Base-by-base conservation (phyloP, 2,113 vertebrate genomes). In the Salvelinus namaycush region DNA sequence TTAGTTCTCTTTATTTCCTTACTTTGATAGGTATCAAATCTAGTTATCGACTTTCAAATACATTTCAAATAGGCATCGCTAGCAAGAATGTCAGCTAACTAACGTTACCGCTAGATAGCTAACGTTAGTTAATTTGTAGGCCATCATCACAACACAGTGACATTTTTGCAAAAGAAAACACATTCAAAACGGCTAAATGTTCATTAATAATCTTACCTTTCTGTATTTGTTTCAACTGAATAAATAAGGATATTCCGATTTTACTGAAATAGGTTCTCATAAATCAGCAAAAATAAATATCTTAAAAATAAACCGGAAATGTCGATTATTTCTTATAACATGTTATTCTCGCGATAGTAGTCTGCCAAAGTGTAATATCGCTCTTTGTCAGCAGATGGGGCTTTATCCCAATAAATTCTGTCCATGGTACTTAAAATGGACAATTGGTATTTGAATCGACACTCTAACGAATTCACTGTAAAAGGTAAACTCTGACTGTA, bases 131-230 rank as follows among this genome's bases (percentile, higher is more conserved):
- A 64, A n/a, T 13, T 2, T 3, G 9, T 67, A 67, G 65, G 65
- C 65, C 26, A 66, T 4, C 64, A 29, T 14, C 22, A 24, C 26
- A 66, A 26, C 22, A 22, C 60, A 64, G 9, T 14, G 49, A 51
- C 49, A 64, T 14, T 64, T 64, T n/a, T n/a, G n/a, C 18, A 22
- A 60, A 6, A 66, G 0, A 67, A 67, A 27, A 27, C 39, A 2
- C 2, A 29, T 67, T 27, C 1, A 27, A 27, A 67, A 67, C 22
- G n/a, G 22, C 16, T 62, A 62, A 14, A 54, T 62, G 59, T 62
- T 54, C 16, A 54, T 54, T 54, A 3, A 54, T 54, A 54, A 13
- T 13, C 79, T 84, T 85, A 92, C 90, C 88, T 84, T 34, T 0
- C 6, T 39, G 2, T 0, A 57, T 3, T 57, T 64, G 0, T 0